These are phyloP conservation scores for Quadroppia sp. DNA, from an alignment of 2,888 invertebrate genomes.

Conservation along the genomic window DNA sequence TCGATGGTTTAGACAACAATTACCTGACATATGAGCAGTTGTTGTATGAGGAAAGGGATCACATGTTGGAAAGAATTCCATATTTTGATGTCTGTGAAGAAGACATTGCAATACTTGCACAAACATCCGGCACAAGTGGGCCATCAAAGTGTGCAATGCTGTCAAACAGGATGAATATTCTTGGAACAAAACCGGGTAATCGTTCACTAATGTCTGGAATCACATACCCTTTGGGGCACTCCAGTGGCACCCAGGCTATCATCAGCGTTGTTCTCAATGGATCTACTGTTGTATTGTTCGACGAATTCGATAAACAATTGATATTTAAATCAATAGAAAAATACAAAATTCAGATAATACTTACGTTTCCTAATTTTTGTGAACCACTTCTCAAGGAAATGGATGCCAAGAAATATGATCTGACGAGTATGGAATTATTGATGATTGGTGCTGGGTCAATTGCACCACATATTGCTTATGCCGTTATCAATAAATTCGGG, in stretches of 20 bases:
- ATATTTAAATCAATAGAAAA: background rate
- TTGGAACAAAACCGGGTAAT: background rate
- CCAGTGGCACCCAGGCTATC: background rate
- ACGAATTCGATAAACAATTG: background rate
- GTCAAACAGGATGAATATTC: background rate
- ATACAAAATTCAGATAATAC: background rate
- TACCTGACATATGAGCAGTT: background rate
- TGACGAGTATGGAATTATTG: background rate
- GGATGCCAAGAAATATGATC: background rate
- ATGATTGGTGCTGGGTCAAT: background rate
- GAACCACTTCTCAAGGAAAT: background rate
- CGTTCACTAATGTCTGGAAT: background rate
- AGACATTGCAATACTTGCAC: background rate
- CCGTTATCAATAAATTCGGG: background rate
- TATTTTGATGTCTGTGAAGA: background rate
- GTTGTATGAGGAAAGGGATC: constrained; percentile 14
- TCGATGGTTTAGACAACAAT: background rate
- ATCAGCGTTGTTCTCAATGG: background rate
- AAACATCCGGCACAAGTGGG: constrained; percentile 6
- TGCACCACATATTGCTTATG: background rate
- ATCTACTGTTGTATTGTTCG: background rate
- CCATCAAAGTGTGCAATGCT: constrained; percentile 18
- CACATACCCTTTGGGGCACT: background rate
- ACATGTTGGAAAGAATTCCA: background rate
- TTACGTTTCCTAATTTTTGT: background rate